These are phyloP conservation scores for Cephonodes hylas DNA, from an alignment of 2,888 invertebrate genomes.

Conservation along the genomic window DNA sequence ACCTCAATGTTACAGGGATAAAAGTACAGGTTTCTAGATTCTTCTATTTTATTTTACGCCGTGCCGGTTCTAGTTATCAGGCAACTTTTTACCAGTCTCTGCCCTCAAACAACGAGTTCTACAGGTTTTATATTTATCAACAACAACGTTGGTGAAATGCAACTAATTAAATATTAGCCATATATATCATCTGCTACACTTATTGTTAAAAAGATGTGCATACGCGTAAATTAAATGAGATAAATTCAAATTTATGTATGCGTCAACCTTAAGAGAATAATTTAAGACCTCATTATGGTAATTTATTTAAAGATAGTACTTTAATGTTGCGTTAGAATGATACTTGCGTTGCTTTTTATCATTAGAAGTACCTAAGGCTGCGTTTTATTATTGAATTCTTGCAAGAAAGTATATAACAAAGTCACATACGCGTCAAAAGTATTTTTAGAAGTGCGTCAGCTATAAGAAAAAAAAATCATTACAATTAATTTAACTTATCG, in stretches of 20 bases:
- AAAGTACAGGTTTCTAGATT: neutral
- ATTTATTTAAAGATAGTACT: neutral
- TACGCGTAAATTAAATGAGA: neutral
- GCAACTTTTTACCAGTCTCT: neutral
- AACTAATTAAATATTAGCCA: neutral
- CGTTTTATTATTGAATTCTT: neutral
- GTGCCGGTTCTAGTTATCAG: neutral
- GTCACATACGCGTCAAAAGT: neutral
- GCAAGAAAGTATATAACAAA: neutral
- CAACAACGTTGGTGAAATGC: neutral
- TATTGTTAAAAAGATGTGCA: neutral
- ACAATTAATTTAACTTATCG: neutral
- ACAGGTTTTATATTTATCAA: neutral
- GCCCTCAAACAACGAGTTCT: slow-evolving; percentile 4
- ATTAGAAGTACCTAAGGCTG: neutral
- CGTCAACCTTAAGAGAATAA: neutral
- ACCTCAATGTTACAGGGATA: neutral
- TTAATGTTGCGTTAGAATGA: no score
- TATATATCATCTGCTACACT: neutral
- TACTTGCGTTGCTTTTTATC: no score
- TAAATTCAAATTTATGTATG: neutral
- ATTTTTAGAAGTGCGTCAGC: neutral
- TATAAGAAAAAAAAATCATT: neutral
- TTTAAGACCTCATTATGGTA: neutral
- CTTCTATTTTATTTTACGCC: slow-evolving; percentile 1